Percentiles rank a stretch among this genome's conserved stretches.
These are phyloP conservation scores for Porphyrio hochstetteri DNA, from an alignment of 2,113 vertebrate species.

Conservation along the genomic window DNA sequence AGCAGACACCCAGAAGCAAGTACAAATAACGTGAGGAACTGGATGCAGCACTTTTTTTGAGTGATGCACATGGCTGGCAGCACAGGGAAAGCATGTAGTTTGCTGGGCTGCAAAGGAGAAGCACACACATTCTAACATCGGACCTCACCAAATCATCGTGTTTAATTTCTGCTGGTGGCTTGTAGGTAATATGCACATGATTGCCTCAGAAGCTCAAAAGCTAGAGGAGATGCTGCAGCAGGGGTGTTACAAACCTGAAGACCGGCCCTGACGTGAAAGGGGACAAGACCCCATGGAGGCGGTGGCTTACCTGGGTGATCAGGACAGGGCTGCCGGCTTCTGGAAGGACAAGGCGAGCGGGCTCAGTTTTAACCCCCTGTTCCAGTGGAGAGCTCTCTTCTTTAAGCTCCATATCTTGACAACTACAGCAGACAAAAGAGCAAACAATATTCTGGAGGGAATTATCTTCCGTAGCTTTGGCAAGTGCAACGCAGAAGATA, in stretches of 20 bases:
- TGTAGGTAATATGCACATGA: accelerated
- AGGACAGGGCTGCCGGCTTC: background rate
- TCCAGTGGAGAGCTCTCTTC: background rate
- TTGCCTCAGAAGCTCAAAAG: background rate
- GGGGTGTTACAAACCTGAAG: background rate
- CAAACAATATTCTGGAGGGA: background rate
- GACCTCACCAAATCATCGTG: background rate
- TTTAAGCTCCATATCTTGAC: background rate
- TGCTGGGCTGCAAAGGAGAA: background rate
- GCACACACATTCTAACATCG: background rate
- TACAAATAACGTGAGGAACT: background rate
- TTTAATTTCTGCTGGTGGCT: background rate
- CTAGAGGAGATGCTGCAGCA: background rate
- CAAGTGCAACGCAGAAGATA: background rate
- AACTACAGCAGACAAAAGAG: conserved; percentile 32
- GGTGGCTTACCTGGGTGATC: background rate
- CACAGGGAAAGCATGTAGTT: accelerated
- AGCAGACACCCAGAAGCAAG: background rate
- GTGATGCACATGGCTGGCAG: accelerated
- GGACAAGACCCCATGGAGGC: background rate
- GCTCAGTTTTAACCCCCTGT: background rate
- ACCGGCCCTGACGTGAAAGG: background rate
- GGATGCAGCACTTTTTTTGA: background rate
- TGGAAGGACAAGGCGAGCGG: background rate
- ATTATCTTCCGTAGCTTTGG: background rate